Evolutionary conservation across 2,113 vertebrate species (phyloP).

Genomic region (Aviceda subcristata): DNA sequence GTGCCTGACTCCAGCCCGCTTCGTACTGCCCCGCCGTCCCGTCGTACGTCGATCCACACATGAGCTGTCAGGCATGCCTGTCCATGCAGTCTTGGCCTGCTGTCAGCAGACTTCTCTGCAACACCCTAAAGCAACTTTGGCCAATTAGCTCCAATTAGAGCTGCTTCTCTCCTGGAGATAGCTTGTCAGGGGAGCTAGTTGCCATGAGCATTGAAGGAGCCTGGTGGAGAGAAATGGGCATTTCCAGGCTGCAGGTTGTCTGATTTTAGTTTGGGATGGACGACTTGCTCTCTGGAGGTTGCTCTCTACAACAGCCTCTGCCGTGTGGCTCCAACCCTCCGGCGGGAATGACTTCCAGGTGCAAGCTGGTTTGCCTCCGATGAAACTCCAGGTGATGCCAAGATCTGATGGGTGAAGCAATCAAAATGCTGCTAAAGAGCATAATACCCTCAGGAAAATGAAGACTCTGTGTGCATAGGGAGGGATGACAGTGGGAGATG

Average conservation of each 20-base stretch:
- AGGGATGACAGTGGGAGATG: not conserved
- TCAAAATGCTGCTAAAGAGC: not conserved
- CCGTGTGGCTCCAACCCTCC: accelerated
- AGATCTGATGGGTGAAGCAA: not conserved
- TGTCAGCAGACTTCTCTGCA: not conserved
- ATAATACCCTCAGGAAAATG: not conserved
- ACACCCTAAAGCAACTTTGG: not conserved
- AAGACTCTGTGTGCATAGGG: not conserved
- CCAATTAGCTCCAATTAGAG: not conserved
- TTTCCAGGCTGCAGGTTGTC: not conserved
- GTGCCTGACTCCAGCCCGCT: not conserved
- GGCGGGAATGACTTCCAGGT: not conserved
- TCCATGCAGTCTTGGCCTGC: not conserved
- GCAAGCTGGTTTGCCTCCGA: not conserved
- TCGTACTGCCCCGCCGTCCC: not conserved
- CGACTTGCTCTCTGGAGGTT: not conserved
- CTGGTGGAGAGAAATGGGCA: not conserved
- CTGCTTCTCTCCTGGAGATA: not conserved
- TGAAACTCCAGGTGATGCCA: not conserved
- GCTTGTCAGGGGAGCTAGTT: not conserved
- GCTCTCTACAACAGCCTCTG: not conserved
- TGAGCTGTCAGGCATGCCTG: not conserved
- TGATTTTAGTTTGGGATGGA: not conserved
- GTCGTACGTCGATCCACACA: not conserved
- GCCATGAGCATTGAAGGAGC: not conserved